Percentiles rank a stretch among this genome's conserved stretches.
Evolutionary conservation across 2,797 vertebrate genomes (phyloP).

Genomic region (Philypnodon macrostomus): DNA sequence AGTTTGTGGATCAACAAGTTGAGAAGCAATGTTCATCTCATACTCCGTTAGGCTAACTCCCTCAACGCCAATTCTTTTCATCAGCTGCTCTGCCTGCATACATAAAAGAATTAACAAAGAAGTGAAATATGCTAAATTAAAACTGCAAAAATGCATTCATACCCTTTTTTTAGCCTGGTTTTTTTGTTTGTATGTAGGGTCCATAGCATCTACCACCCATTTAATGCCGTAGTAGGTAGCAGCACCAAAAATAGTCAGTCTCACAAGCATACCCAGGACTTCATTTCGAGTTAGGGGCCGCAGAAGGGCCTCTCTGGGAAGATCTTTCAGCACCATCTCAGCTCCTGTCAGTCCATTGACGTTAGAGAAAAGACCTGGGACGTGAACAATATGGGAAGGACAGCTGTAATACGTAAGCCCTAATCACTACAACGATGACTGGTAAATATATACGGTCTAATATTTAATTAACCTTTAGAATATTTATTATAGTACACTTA

Average conservation of each 20-base stretch:
- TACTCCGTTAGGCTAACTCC: constrained; percentile 80
- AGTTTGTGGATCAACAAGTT: constrained; percentile 76
- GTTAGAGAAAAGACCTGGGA: too few relatives aligned
- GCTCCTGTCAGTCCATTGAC: constrained; percentile 62
- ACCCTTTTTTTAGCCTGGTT: constrained; percentile 80
- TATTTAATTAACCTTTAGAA: too few relatives aligned
- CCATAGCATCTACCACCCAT: constrained; percentile 80
- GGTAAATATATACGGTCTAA: too few relatives aligned
- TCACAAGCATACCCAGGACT: constrained; percentile 75
- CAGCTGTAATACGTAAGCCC: too few relatives aligned
- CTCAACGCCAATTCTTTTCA: constrained; percentile 81
- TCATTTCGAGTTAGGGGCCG: constrained; percentile 77
- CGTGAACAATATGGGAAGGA: too few relatives aligned
- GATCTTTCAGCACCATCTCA: constrained; percentile 74
- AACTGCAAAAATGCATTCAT: constrained; percentile 1
- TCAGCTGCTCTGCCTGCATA: constrained; percentile 76
- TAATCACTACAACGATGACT: too few relatives aligned
- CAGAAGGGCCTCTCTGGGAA: constrained; percentile 75
- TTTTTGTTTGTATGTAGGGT: constrained; percentile 80
- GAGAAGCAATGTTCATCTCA: constrained; percentile 81
- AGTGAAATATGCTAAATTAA: too few relatives aligned
- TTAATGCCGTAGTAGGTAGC: constrained; percentile 82
- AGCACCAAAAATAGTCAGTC: constrained; percentile 79
- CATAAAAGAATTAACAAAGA: too few relatives aligned
- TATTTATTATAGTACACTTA: too few relatives aligned